Evolutionary conservation across 2,888 invertebrate genomes (phyloP).

Genomic region (Agonopterix subpropinquella): DNA sequence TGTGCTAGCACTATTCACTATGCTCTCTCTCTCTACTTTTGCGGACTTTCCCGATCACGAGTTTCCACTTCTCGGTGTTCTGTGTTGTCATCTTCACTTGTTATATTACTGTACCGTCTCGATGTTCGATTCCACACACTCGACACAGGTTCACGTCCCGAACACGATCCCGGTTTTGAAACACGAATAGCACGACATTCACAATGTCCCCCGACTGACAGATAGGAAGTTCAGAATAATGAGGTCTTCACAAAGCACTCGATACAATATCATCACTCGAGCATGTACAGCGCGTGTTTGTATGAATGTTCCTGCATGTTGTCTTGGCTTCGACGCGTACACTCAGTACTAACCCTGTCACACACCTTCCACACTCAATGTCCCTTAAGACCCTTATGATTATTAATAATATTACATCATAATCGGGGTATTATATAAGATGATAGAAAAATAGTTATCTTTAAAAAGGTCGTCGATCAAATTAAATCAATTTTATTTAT

Average conservation of each 20-base stretch:
- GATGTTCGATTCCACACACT: conserved; percentile 53
- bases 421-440: not conserved
- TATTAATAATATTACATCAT: not conserved
- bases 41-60: conserved; percentile 59
- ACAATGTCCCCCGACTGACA: conserved; percentile 20
- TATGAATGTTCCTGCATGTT: conserved; percentile 70
- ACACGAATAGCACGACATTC: conserved; percentile 30
- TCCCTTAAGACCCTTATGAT: conserved; percentile 17
- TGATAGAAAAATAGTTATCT: not conserved
- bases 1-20: conserved; percentile 71
- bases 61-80: conserved; percentile 69
- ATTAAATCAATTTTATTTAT: conserved; percentile 24
- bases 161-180: conserved; percentile 32
- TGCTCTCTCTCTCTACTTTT: conserved; percentile 64
- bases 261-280: conserved; percentile 61
- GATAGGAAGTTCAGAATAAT: conserved; percentile 27
- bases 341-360: conserved; percentile 45
- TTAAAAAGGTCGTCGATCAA: not conserved
- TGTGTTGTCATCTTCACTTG: conserved; percentile 66
- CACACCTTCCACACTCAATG: conserved; percentile 44
- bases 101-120: conserved; percentile 42
- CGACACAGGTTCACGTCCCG: conserved; percentile 43
- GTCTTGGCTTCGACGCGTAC: conserved; percentile 71
- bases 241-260: conserved; percentile 57
- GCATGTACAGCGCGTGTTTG: conserved; percentile 63